Evolutionary conservation across 2,113 vertebrate species (phyloP).

Genomic region (Sphyrna mokarran): DNA sequence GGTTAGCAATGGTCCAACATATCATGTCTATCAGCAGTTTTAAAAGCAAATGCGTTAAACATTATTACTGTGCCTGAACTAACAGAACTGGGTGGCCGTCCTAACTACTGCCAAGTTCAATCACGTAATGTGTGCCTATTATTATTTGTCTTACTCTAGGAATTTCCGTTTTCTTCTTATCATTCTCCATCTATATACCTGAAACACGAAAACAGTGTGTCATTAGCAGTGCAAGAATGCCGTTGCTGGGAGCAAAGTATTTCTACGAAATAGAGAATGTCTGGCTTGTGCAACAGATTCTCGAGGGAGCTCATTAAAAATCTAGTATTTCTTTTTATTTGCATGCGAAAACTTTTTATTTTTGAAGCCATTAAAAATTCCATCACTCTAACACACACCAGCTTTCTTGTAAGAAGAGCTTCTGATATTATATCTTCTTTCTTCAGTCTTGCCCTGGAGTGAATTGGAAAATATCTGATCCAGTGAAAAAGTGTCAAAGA

Average conservation of each 20-base stretch:
- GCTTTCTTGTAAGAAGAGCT: neutral
- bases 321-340: conserved; percentile 33
- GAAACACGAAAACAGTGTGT: neutral
- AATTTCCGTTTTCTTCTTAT: conserved; percentile 33
- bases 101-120: conserved; percentile 25
- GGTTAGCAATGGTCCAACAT: neutral
- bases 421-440: neutral
- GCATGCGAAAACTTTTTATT: neutral
- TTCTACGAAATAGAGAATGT: conserved; percentile 13
- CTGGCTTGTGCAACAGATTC: conserved; percentile 8
- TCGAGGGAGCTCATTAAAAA: conserved; percentile 32
- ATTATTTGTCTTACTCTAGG: conserved; percentile 19
- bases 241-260: conserved; percentile 4
- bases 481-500: neutral
- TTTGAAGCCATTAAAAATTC: neutral
- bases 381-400: neutral
- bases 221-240: neutral
- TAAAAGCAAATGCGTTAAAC: neutral
- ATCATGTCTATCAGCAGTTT: neutral
- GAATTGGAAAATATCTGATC: neutral
- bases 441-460: neutral
- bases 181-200: conserved; percentile 34
- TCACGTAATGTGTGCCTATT: conserved; percentile 14
- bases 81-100: conserved; percentile 14
- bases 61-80: conserved; percentile 15